These are phyloP conservation scores for Megaceryle torquata DNA, from an alignment of 2,113 vertebrate species.

Conservation along the genomic window DNA sequence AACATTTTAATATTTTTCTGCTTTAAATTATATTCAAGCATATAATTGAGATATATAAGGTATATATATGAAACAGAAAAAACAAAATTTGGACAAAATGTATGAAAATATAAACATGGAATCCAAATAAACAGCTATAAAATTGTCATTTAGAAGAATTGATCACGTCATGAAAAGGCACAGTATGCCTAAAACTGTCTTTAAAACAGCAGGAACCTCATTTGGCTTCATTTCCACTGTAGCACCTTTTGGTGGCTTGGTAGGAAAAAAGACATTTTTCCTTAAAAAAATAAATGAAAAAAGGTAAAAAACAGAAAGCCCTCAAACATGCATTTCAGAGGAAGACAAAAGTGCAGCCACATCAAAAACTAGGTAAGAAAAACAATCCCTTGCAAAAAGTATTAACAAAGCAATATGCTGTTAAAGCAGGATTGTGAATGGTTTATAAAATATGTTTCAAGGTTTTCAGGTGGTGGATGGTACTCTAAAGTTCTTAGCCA, in stretches of 20 bases:
- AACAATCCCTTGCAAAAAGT: not conserved
- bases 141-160: not conserved
- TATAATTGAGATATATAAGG: too few relatives aligned
- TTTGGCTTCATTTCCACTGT: not conserved
- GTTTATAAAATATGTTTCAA: not conserved
- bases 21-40: not conserved
- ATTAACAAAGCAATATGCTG: not conserved
- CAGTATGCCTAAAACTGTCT: not conserved
- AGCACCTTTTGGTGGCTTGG: not conserved
- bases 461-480: not conserved
- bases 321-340: not conserved
- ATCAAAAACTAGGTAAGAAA: conserved; percentile 25
- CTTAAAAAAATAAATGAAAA: not conserved
- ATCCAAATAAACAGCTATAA: not conserved
- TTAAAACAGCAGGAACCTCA: not conserved
- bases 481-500: not conserved
- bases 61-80: not conserved
- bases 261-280: not conserved
- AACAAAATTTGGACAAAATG: not conserved
- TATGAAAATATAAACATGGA: not conserved
- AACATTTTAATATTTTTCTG: not conserved
- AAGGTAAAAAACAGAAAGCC: not conserved
- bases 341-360: not conserved
- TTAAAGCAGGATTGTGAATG: not conserved
- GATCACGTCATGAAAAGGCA: not conserved